Percentiles rank a stretch among this genome's conserved stretches.
Evolutionary conservation across 2,888 invertebrate species (phyloP).

Genomic region (Phyllotreta cruciferae): DNA sequence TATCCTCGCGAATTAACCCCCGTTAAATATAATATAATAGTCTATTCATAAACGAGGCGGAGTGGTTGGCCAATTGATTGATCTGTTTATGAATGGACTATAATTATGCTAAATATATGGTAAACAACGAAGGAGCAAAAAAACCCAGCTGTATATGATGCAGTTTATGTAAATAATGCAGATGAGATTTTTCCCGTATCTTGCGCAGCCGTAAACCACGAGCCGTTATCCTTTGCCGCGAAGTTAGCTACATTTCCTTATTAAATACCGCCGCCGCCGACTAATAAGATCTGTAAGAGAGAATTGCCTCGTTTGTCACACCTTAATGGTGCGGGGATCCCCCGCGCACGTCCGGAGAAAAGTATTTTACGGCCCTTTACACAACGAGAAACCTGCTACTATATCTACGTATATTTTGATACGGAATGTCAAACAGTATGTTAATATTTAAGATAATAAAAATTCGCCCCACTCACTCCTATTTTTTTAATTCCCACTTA

Average conservation of each 20-base stretch:
- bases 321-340: constrained; percentile 42
- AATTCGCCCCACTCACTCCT: no score
- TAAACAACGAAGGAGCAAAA: constrained; percentile 26
- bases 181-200: constrained; percentile 59
- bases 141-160: constrained; percentile 54
- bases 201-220: constrained; percentile 56
- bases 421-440: no score
- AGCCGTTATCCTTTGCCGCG: constrained; percentile 57
- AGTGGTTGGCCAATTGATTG: no score
- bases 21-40: no score
- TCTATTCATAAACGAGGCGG: no score
- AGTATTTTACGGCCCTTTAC: constrained; percentile 24
- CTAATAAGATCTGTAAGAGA: constrained; percentile 57
- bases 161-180: constrained; percentile 63
- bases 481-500: no score
- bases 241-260: constrained; percentile 60
- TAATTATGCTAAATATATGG: background rate
- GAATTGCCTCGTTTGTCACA: constrained; percentile 47
- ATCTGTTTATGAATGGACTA: no score
- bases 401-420: no score
- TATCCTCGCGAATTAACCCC: background rate
- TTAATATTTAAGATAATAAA: no score
- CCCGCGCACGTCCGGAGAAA: constrained; percentile 24
- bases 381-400: constrained; percentile 9
- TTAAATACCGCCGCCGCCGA: constrained; percentile 58